These are phyloP conservation scores for Gryllus longicercus DNA, from an alignment of 2,888 invertebrate genomes.

Conservation along the genomic window DNA sequence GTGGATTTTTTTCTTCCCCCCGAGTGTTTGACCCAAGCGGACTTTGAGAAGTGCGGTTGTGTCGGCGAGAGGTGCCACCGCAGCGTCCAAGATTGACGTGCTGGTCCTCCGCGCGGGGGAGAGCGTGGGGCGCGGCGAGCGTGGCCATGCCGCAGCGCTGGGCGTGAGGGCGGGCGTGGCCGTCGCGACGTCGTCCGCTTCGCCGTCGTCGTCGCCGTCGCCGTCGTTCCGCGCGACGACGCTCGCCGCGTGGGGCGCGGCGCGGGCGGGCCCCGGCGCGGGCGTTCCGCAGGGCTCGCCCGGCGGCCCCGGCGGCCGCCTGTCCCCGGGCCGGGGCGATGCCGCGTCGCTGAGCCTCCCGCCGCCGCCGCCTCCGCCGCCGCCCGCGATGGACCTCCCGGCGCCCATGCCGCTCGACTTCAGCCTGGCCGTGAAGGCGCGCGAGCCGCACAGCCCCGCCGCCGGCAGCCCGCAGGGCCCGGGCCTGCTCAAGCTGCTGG, in stretches of 20 bases:
- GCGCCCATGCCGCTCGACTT: constrained; percentile 59
- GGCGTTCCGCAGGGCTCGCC: background rate
- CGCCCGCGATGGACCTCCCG: constrained; percentile 35
- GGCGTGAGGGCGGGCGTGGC: background rate
- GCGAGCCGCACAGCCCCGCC: constrained; percentile 49
- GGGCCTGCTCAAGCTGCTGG: constrained; percentile 35
- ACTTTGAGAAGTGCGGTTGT: too few relatives aligned
- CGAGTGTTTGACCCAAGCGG: too few relatives aligned
- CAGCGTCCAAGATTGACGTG: too few relatives aligned
- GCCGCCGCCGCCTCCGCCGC: background rate
- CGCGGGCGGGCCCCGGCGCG: constrained; percentile 23
- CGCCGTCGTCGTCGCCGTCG: background rate
- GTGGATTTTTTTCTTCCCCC: too few relatives aligned
- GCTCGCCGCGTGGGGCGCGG: constrained; percentile 4
- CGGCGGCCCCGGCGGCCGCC: constrained; percentile 17
- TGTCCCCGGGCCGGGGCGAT: background rate
- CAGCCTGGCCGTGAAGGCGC: constrained; percentile 49
- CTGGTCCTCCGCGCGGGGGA: background rate
- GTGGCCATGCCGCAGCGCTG: background rate
- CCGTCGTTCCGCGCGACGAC: background rate
- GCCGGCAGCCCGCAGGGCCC: constrained; percentile 43
- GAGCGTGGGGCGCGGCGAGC: background rate
- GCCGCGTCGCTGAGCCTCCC: background rate
- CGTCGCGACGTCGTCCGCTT: background rate
- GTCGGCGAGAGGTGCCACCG: too few relatives aligned